Evolutionary conservation across 2,797 vertebrate genomes (phyloP).

Genomic region (Hippocampus kuda): DNA sequence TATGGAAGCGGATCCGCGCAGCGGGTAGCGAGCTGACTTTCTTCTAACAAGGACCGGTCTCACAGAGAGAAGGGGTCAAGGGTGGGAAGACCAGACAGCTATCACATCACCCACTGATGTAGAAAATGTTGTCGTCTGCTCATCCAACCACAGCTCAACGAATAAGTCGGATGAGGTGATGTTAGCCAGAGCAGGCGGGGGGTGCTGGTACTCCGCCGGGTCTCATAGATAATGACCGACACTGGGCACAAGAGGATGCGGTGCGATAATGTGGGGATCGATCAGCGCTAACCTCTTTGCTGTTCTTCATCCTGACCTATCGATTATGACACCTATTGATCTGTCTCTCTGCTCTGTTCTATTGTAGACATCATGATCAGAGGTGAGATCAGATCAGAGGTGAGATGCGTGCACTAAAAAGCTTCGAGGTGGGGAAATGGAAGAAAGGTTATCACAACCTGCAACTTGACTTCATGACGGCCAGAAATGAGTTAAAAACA

Average conservation of each 20-base stretch:
- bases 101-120: slow-evolving; percentile 49
- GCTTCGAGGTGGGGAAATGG: slow-evolving; percentile 23
- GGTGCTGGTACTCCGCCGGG: slow-evolving; percentile 29
- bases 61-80: slow-evolving; percentile 50
- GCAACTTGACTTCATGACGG: slow-evolving; percentile 50
- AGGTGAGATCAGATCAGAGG: slow-evolving; percentile 39
- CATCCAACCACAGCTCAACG: slow-evolving; percentile 42
- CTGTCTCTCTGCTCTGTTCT: slow-evolving; percentile 46
- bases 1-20: slow-evolving; percentile 38
- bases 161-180: slow-evolving; percentile 60
- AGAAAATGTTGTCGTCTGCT: slow-evolving; percentile 41
- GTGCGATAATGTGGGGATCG: slow-evolving; percentile 43
- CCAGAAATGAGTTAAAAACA: not conserved
- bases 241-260: slow-evolving; percentile 32
- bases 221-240: slow-evolving; percentile 42
- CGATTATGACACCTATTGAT: slow-evolving; percentile 50
- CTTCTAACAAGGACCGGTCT: slow-evolving; percentile 61
- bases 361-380: slow-evolving; percentile 24
- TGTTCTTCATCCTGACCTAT: slow-evolving; percentile 59
- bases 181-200: slow-evolving; percentile 38
- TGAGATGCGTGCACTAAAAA: slow-evolving; percentile 32
- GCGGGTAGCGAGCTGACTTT: slow-evolving; percentile 47
- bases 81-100: slow-evolving; percentile 47
- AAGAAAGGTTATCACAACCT: slow-evolving; percentile 40
- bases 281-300: slow-evolving; percentile 37